A percentile compares a stretch with the other conserved stretches of the same genome.
These are phyloP conservation scores for Eumerus sabulonum DNA, from an alignment of 2,888 invertebrate genomes.

Conservation along the genomic window DNA sequence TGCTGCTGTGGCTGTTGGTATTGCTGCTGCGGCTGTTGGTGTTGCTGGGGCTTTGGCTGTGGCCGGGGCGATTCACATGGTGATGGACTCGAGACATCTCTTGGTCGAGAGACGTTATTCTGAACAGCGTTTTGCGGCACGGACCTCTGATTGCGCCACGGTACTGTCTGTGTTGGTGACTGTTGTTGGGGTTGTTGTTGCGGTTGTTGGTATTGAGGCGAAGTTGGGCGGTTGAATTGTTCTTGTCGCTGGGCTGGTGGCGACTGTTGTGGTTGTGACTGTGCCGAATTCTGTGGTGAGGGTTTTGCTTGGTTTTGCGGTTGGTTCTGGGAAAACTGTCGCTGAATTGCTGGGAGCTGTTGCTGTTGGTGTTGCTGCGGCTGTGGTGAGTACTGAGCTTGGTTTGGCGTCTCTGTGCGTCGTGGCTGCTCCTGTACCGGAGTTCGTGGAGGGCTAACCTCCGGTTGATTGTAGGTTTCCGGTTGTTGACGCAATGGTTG, in stretches of 20 bases:
- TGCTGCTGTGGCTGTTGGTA: conserved; percentile 74
- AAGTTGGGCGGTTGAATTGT: conserved; percentile 70
- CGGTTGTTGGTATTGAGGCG: conserved; percentile 70
- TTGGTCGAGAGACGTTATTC: conserved; percentile 56
- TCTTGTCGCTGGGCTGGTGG: conserved; percentile 53
- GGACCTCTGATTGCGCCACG: conserved; percentile 75
- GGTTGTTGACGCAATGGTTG: conserved; percentile 70
- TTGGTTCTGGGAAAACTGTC: conserved; percentile 40
- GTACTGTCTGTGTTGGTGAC: conserved; percentile 71
- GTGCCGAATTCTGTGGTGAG: conserved; percentile 69
- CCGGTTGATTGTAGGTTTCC: conserved; percentile 65
- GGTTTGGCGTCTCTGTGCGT: conserved; percentile 76
- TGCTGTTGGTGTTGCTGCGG: conserved; percentile 55
- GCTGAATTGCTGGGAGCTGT: conserved; percentile 37
- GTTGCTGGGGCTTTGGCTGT: conserved; percentile 62
- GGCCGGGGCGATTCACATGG: conserved; percentile 67
- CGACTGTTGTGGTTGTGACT: conserved; percentile 69
- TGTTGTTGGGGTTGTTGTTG: conserved; percentile 70
- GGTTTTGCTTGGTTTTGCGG: conserved; percentile 67
- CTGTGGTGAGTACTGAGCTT: conserved; percentile 73
- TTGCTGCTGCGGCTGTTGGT: conserved; percentile 70
- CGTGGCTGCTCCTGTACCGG: conserved; percentile 75
- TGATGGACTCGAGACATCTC: conserved; percentile 68
- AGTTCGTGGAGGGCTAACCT: conserved; percentile 50
- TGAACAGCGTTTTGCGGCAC: conserved; percentile 22